Conservation (phyloP, 2,888 invertebrate genomes). For the Notodonta ziczac region DNA sequence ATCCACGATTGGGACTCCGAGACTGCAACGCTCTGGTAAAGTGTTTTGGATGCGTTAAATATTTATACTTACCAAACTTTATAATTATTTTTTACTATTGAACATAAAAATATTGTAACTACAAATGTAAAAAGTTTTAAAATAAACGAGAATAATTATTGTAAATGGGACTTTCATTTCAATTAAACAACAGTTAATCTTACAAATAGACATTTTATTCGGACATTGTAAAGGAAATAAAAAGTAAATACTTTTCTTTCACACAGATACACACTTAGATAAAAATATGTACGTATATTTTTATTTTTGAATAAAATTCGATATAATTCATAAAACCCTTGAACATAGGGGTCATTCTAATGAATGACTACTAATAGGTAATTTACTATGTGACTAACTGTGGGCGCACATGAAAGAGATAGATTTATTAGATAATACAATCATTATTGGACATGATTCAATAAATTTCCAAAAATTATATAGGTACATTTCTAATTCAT, state of each 20-base stretch:
- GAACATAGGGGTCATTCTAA: slow-evolving; percentile 54
- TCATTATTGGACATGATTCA: slow-evolving; percentile 27
- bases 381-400: slow-evolving; percentile 46
- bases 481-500: slow-evolving; percentile 65
- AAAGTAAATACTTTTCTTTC: slow-evolving; percentile 68
- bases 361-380: slow-evolving; percentile 50
- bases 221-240: slow-evolving; percentile 81
- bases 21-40: slow-evolving; percentile 49
- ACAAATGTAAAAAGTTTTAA: slow-evolving; percentile 44
- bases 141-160: slow-evolving; percentile 40
- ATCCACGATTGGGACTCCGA: slow-evolving; percentile 29
- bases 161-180: slow-evolving; percentile 63
- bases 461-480: slow-evolving; percentile 39
- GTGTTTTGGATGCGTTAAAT: slow-evolving; percentile 44
- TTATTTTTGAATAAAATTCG: slow-evolving; percentile 72
- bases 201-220: slow-evolving; percentile 81
- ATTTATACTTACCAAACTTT: slow-evolving; percentile 13
- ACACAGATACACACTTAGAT: slow-evolving; percentile 76
- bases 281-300: slow-evolving; percentile 74
- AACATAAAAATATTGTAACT: slow-evolving; percentile 30
- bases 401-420: slow-evolving; percentile 45
- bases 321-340: slow-evolving; percentile 66
- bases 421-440: slow-evolving; percentile 22
- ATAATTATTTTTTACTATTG: slow-evolving; percentile 36
- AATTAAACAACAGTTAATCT: slow-evolving; percentile 53